A percentile compares a stretch with the other conserved stretches of the same genome.
Conservation (phyloP, 2,888 invertebrate species). For the Macroteleia sp. region DNA sequence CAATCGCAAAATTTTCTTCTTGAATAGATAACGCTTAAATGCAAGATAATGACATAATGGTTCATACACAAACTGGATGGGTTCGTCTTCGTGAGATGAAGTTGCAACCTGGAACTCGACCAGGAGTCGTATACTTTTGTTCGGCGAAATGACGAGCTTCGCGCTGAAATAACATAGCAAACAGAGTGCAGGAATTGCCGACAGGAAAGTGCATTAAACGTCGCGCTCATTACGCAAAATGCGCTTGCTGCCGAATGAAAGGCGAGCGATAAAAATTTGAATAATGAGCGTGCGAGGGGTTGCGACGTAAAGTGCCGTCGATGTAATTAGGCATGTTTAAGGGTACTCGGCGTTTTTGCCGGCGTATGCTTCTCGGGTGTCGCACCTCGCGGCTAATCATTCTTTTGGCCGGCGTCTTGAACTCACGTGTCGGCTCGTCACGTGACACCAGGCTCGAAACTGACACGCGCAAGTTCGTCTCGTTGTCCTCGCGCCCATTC, state of each 20-base stretch:
- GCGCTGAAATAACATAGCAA: neutral
- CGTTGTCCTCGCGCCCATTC: conserved; percentile 44
- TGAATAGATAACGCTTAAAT: too few relatives aligned
- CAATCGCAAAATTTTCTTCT: too few relatives aligned
- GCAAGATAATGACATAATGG: too few relatives aligned
- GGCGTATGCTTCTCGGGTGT: neutral
- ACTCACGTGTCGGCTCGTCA: conserved; percentile 40
- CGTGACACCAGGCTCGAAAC: conserved; percentile 16
- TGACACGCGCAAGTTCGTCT: conserved; percentile 46
- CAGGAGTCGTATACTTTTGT: too few relatives aligned
- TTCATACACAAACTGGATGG: too few relatives aligned
- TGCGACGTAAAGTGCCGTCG: neutral
- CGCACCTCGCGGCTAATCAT: conserved; percentile 4
- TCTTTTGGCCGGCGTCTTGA: conserved; percentile 13
- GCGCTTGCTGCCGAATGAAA: neutral
- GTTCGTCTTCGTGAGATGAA: too few relatives aligned
- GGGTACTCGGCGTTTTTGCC: conserved; percentile 6
- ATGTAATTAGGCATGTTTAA: conserved; percentile 15
- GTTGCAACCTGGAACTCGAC: too few relatives aligned
- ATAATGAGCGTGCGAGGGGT: conserved; percentile 15
- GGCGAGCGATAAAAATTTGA: conserved; percentile 13
- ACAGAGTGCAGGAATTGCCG: too few relatives aligned
- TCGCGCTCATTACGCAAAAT: conserved; percentile 8
- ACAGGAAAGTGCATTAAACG: conserved; percentile 9
- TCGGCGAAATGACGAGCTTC: too few relatives aligned